phyloP scores from a whole-genome alignment of 2,888 invertebrate species.

The Anaspis maculata region DNA sequence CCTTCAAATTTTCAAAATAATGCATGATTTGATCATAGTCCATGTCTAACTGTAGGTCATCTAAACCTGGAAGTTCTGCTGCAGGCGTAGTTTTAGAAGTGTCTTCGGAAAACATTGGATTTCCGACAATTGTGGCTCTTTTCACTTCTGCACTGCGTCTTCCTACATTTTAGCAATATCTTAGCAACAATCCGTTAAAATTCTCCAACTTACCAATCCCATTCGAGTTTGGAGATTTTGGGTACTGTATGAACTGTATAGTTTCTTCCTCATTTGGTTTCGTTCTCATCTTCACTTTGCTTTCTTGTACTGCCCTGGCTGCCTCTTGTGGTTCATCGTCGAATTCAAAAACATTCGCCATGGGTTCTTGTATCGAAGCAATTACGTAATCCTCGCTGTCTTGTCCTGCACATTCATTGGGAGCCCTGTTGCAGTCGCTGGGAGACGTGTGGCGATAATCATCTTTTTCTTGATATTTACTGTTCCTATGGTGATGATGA shows the following conservation, averaged over 20 bases:
- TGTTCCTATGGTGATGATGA: conserved; percentile 41
- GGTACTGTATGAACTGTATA: conserved; percentile 52
- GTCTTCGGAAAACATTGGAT: conserved; percentile 73
- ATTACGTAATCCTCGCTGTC: conserved; percentile 10
- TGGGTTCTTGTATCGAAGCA: conserved; percentile 10
- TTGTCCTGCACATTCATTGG: conserved; percentile 4
- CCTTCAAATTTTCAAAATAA: conserved; percentile 96
- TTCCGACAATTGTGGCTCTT: conserved; percentile 78
- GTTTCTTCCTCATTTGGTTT: conserved; percentile 39
- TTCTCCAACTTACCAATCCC: too few relatives aligned
- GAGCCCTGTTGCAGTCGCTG: conserved; percentile 6
- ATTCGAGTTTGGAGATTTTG: conserved; percentile 35
- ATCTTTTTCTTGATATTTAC: conserved; percentile 28
- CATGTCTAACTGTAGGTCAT: conserved; percentile 78
- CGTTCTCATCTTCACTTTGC: conserved; percentile 33
- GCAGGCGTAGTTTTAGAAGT: conserved; percentile 23
- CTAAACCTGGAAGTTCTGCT: conserved; percentile 61
- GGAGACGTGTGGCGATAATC: conserved; percentile 13
- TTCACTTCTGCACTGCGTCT: conserved; percentile 59
- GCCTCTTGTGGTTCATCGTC: conserved; percentile 44
- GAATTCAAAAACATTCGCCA: conserved; percentile 44
- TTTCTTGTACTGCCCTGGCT: conserved; percentile 8
- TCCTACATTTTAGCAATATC: too few relatives aligned
- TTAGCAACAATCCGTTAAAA: too few relatives aligned
- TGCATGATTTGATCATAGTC: conserved; percentile 97